Base-by-base conservation (phyloP, 1,140 invertebrate genomes). In the Drosophila ambigua region DNA sequence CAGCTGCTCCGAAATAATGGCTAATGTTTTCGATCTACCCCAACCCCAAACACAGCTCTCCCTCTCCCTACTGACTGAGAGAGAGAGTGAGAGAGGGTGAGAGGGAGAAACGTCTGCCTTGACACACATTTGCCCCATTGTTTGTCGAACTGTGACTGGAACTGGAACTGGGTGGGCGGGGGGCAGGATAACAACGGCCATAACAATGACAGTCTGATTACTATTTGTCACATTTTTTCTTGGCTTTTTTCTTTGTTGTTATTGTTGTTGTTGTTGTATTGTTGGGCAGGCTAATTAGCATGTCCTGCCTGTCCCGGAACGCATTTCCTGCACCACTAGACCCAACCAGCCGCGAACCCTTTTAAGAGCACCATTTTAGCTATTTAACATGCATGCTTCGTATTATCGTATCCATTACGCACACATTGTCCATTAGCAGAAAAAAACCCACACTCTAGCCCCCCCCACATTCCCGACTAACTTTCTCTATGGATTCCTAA, bases 151-250 rank as follows among this genome's bases (percentile, higher is more conserved):
- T 57, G 54, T 39, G 13, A 55, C 24, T 39, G 53, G 53, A n/a
- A 41, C 20, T 11, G 16, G 2, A 3, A n/a, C n/a, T n/a, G 23
- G 1, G 23, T 24, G 23, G 1, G 1, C 0, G 16, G 23, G 2
- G 26, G 54, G 23, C 11, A 43, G 54, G 41, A 57, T 57, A 45
- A 44, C n/a, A 53, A 53, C 31, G n/a, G 51, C 51, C 26, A 43
- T 61, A 35, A 51, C 59, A 61, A 53, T 57, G 20, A 53, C 43
- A 24, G 54, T 28, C 69, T 62, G 69, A 73, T 74, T 75, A 74
- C 72, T 67, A 75, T 75, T 75, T 75, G 71, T 75, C 54, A 76
- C 77, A 61, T 68, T 75, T 72, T 72, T 55, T 57, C 16, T 53
- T 13, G 6, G n/a, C 7, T 23, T 28, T 35, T 24, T 24, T 24